A percentile compares a stretch with the other conserved stretches of the same genome.
These are phyloP conservation scores for Caenorhabditis wallacei DNA, from an alignment of 2,888 invertebrate species.

Conservation along the genomic window DNA sequence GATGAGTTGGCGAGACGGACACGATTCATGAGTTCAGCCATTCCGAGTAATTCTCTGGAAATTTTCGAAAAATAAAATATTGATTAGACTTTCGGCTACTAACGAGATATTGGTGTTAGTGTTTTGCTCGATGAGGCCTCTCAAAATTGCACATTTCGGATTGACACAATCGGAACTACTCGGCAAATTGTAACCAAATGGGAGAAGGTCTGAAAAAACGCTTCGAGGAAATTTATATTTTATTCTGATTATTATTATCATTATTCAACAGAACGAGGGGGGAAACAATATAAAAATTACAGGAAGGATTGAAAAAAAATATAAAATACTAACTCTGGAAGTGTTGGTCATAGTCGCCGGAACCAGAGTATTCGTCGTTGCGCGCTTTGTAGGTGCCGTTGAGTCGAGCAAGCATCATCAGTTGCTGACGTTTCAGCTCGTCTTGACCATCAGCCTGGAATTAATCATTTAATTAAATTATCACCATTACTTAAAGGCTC, in stretches of 20 bases:
- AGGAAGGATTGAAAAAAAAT: neutral
- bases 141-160: constrained; percentile 59
- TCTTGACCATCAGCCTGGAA: constrained; percentile 63
- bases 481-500: neutral
- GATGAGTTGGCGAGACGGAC: constrained; percentile 45
- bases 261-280: neutral
- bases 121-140: constrained; percentile 49
- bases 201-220: constrained; percentile 55
- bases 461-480: no score
- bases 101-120: constrained; percentile 38
- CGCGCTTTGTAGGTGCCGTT: constrained; percentile 63
- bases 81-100: constrained; percentile 23
- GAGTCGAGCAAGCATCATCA: constrained; percentile 61
- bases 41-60: neutral
- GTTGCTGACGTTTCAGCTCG: constrained; percentile 63
- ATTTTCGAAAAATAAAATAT: neutral
- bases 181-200: constrained; percentile 63
- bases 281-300: neutral
- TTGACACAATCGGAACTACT: constrained; percentile 46
- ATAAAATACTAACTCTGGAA: constrained; percentile 60
- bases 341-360: constrained; percentile 48
- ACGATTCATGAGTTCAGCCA: constrained; percentile 60
- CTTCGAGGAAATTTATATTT: neutral
- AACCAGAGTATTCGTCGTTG: neutral
- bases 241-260: constrained; percentile 30